Conservation (phyloP, 2,113 vertebrate genomes). For the Lophochroa leadbeateri region DNA sequence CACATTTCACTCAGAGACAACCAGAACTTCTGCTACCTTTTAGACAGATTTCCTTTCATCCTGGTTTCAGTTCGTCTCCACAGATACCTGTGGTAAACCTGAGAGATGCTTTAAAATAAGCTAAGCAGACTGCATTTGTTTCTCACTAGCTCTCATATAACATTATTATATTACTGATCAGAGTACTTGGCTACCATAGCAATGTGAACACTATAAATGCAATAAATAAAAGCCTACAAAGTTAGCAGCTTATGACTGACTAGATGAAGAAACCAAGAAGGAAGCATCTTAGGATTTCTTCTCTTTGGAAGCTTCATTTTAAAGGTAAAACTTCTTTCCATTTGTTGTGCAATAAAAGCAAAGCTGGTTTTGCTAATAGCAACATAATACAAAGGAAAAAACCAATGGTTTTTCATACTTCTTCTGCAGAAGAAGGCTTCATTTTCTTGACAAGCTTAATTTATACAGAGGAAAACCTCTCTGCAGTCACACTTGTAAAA, state of each 20-base stretch:
- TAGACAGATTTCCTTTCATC: background rate
- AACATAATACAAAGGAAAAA: background rate
- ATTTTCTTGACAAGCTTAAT: background rate
- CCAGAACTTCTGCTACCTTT: background rate
- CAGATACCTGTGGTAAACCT: background rate
- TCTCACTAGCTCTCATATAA: background rate
- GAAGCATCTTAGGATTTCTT: background rate
- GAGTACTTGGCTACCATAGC: background rate
- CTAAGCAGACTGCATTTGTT: background rate
- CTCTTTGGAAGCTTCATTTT: background rate
- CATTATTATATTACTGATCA: background rate
- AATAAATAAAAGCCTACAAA: background rate
- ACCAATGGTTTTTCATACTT: background rate
- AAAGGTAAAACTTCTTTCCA: background rate
- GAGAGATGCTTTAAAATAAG: constrained; percentile 19
- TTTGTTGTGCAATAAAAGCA: background rate
- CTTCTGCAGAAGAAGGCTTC: background rate
- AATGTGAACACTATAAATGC: background rate
- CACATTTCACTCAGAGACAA: background rate
- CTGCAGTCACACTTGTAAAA: background rate
- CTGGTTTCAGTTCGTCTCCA: background rate
- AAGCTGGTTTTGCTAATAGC: constrained; percentile 2
- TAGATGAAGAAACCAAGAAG: constrained; percentile 20
- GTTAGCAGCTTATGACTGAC: background rate
- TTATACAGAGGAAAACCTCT: background rate